Base-by-base conservation (phyloP, 2,113 vertebrate genomes). In the Melanostigma gelatinosum region DNA sequence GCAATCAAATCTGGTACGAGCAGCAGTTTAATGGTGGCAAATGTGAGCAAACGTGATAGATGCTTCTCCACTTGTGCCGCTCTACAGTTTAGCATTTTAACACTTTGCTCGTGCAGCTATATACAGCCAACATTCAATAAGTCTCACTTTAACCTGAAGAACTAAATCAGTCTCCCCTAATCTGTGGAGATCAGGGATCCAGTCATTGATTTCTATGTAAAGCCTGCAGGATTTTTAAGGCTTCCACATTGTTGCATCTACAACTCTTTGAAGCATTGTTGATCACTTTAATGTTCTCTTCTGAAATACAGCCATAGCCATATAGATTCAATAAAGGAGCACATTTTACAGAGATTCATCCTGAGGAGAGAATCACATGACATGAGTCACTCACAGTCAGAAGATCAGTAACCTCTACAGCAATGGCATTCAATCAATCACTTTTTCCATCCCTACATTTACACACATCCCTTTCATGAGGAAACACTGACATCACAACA, bases 391-490 rank as follows among this genome's bases (percentile, higher is more conserved):
- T 36, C 66, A 54, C 0, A 36, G 65, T 27, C 65, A 48, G 3
- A 22, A 65, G 73, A 80, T 75, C 68, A 82, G 79, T 68, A 85
- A 73, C 44, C 77, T 73, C 84, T 82, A 36, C 57, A 81, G 77
- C 65, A 38, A 64, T 18, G 11, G 6, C 50, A 62, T 82, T 61
- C 34, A 83, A 83, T 80, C 8, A 62, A 72, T 72, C 38, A 44
- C 8, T 79, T 83, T 84, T 91, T 89, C 86, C 88, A 81, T 71
- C 27, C 32, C 32, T 60, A 38, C 46, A 75, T 79, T 80, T 13
- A 80, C 54, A 62, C 74, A 46, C 44, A 61, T 8, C 55, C 52
- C 32, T 20, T 76, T 50, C 65, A 81, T 5, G 4, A 83, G 70
- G 64, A 82, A 87, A 85, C 20, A 72, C 5, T 79, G 62, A 68